Evolutionary conservation across 2,113 vertebrate species (phyloP).

Genomic region (Panthera uncia): DNA sequence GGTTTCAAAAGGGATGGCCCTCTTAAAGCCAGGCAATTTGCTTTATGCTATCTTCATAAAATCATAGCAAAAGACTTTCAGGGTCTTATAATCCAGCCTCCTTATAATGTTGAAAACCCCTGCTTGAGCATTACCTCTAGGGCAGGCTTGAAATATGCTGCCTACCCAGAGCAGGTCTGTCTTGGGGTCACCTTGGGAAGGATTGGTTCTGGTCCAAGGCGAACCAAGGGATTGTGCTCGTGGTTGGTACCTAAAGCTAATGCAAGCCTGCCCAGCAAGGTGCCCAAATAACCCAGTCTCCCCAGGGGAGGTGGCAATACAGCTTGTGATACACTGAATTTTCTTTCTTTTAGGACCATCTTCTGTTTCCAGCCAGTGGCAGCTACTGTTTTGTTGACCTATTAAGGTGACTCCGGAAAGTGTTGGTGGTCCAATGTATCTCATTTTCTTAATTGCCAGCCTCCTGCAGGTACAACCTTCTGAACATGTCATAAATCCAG

Average conservation of each 20-base stretch:
- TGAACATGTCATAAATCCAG: slow-evolving; percentile 62
- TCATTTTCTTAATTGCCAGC: slow-evolving; percentile 47
- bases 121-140: neutral
- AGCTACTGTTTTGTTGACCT: slow-evolving; percentile 39
- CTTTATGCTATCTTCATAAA: neutral
- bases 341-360: slow-evolving; percentile 40
- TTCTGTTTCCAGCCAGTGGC: slow-evolving; percentile 22
- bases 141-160: neutral
- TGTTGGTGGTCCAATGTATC: neutral
- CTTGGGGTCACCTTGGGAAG: neutral
- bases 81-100: neutral
- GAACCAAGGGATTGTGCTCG: neutral
- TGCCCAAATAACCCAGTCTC: neutral
- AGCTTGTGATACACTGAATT: neutral
- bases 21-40: slow-evolving; percentile 4
- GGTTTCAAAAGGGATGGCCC: neutral
- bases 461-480: slow-evolving; percentile 34
- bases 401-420: slow-evolving; percentile 57
- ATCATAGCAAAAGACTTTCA: neutral
- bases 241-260: neutral
- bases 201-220: neutral
- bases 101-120: neutral
- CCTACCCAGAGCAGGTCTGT: neutral
- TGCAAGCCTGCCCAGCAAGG: neutral
- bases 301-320: neutral